Base-by-base conservation (phyloP, 2,888 invertebrate genomes). In the Brenthis ino region DNA sequence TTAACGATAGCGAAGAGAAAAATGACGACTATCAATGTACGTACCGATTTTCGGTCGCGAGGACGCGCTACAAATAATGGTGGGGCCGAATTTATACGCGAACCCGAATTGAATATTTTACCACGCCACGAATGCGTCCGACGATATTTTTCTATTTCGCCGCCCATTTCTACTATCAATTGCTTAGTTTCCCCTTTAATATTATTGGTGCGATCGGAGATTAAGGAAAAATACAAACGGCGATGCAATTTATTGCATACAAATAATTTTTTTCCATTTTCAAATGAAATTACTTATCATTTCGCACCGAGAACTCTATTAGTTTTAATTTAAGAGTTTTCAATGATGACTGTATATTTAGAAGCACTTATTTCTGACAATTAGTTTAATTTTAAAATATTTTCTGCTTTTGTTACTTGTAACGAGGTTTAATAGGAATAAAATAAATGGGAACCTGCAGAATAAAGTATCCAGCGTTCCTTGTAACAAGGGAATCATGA, bases 101-200 rank as follows among this genome's bases (percentile, higher is more conserved):
- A 87, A 85, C 88, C 89, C 88, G 89, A 89, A 92, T 91, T 93
- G 91, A 92, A 93, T 93, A 93, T 92, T 93, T 93, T 90, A 92
- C 89, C 88, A 88, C 87, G 86, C 87, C 91, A 91, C 92, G 90
- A 88, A 86, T 87, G 88, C 86, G 87, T 85, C 86, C 83, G 85
- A 82, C 91, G 89, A 90, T 91, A 91, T 91, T 91, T 92, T 92
- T 92, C 91, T 89, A 91, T 92, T 91, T 88, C 89, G 82, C 84
- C 85, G 85, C 85, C 89, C 89, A 87, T 91, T 91, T 89, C 88
- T 87, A 91, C 91, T 88, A 92, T 91, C 91, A 91, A 91, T 90
- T 89, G 91, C 87, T 90, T 89, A 91, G 89, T 90, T 88, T 89
- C 85, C 86, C 85, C 88, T 89, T 88, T 90, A 89, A 90, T 89